A percentile compares a stretch with the other conserved stretches of the same genome.
These are phyloP conservation scores for Keiferia lycopersicella DNA, from an alignment of 2,888 invertebrate species.

Conservation along the genomic window DNA sequence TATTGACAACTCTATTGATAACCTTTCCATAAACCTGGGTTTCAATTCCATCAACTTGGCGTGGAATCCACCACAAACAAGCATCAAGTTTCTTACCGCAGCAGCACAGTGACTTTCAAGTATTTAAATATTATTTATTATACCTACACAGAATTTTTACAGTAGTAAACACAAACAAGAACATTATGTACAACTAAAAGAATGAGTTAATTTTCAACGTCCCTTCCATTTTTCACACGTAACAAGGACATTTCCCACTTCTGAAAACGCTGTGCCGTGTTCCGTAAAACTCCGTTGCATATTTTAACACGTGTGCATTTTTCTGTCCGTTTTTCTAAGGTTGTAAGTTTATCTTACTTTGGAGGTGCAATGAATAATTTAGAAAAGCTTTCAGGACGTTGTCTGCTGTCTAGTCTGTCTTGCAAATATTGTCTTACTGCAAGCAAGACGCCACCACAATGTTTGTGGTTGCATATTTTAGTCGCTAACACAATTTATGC, in stretches of 20 bases:
- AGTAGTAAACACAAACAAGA: no score
- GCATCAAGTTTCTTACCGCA: neutral
- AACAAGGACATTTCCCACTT: neutral
- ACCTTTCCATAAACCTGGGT: no score
- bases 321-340: neutral
- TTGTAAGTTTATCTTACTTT: neutral
- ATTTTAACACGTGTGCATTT: neutral
- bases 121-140: no score
- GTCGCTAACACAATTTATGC: neutral
- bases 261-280: neutral
- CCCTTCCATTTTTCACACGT: neutral
- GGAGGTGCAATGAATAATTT: constrained; percentile 30
- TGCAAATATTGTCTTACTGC: constrained; percentile 1
- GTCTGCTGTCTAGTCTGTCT: constrained; percentile 3
- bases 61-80: neutral
- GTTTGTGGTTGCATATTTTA: constrained; percentile 6
- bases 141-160: no score
- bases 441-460: neutral
- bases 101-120: neutral
- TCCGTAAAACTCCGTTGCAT: neutral
- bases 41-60: neutral
- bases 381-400: constrained; percentile 9
- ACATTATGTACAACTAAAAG: no score
- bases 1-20: no score
- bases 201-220: no score